phyloP scores from a whole-genome alignment of 2,888 invertebrate genomes.

The Dysmachus trigonus region DNA sequence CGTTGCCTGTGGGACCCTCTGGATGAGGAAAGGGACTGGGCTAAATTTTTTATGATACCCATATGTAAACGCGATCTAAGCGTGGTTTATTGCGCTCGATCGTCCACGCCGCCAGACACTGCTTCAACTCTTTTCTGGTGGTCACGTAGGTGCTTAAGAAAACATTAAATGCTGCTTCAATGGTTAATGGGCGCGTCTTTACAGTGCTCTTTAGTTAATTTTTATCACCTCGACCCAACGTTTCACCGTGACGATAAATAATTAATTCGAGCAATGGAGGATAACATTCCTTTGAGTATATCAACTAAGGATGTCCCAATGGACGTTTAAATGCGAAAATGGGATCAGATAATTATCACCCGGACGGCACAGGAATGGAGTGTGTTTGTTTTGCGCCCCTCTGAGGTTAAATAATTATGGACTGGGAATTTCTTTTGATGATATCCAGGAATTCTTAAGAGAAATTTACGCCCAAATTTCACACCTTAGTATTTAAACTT shows the following conservation, averaged over 20 bases:
- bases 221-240: constrained; percentile 23
- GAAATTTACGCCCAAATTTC: background rate
- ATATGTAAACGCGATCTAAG: background rate
- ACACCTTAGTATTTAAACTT: no score
- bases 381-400: background rate
- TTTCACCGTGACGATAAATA: background rate
- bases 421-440: background rate
- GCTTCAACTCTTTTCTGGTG: background rate
- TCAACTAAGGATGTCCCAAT: background rate
- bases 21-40: background rate
- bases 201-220: constrained; percentile 38
- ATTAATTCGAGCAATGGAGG: constrained; percentile 28
- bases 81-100: constrained; percentile 13
- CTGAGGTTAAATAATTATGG: background rate
- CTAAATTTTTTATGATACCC: background rate
- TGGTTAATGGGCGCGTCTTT: constrained; percentile 32
- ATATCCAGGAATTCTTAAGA: background rate
- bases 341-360: constrained; percentile 29
- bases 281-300: constrained; percentile 10
- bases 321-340: background rate
- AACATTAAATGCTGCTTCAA: background rate
- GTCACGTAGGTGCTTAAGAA: constrained; percentile 18
- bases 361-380: background rate
- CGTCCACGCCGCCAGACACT: background rate
- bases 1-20: background rate